Evolutionary conservation across 2,113 vertebrate species (phyloP).

Genomic region (Lepus europaeus): DNA sequence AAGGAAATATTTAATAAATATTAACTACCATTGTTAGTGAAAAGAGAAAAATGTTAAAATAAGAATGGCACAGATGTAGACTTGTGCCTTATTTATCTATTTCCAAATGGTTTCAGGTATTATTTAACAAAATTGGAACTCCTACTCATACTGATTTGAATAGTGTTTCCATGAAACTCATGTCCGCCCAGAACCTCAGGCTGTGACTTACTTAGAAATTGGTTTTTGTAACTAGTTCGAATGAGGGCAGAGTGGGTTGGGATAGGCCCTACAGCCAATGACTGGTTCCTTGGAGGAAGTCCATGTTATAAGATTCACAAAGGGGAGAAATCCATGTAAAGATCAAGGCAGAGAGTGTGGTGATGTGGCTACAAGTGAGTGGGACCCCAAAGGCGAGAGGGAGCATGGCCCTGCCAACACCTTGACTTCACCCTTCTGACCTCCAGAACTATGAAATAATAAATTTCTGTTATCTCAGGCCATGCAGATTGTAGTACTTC

Average conservation of each 20-base stretch:
- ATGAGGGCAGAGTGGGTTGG: not conserved
- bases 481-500: not conserved
- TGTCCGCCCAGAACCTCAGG: not conserved
- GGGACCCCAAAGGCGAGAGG: not conserved
- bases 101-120: conserved; percentile 9
- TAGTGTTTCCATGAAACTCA: not conserved
- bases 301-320: not conserved
- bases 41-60: conserved; percentile 42
- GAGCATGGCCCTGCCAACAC: not conserved
- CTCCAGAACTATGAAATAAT: not conserved
- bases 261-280: not conserved
- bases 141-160: not conserved
- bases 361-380: rapidly evolving
- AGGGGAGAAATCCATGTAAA: not conserved
- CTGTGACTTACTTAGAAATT: not conserved
- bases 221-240: not conserved
- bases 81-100: not conserved
- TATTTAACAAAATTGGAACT: not conserved
- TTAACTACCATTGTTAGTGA: not conserved
- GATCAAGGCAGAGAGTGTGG: not conserved
- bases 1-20: not conserved
- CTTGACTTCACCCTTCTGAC: not conserved
- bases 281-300: not conserved
- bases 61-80: not conserved
- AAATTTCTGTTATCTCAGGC: not conserved